Conservation (phyloP, 2,888 invertebrate species). For the Drosophila paramelanica region DNA sequence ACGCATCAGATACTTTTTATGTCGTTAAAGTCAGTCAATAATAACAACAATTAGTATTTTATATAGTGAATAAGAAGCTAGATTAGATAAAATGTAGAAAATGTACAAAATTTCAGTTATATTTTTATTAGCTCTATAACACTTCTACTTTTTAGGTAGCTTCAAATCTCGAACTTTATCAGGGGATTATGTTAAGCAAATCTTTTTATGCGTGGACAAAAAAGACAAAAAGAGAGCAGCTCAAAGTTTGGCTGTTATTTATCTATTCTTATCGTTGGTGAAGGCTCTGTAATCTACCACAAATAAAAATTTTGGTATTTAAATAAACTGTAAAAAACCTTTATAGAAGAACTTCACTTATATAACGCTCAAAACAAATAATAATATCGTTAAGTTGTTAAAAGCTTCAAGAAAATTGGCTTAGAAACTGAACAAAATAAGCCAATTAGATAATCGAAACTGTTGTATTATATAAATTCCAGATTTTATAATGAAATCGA, state of each 20-base stretch:
- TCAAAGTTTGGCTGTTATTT: slow-evolving; percentile 1
- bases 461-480: too few relatives aligned
- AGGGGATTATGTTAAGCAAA: background rate
- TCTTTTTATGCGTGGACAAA: background rate
- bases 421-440: too few relatives aligned
- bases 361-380: too few relatives aligned
- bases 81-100: background rate
- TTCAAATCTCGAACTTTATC: slow-evolving; percentile 11
- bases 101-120: too few relatives aligned
- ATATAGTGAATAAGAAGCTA: background rate
- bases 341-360: too few relatives aligned
- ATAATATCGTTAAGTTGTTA: too few relatives aligned
- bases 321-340: background rate
- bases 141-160: background rate
- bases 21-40: background rate
- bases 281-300: background rate
- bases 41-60: background rate
- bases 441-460: too few relatives aligned
- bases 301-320: background rate
- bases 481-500: too few relatives aligned
- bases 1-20: background rate
- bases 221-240: background rate
- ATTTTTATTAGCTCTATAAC: background rate
- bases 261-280: slow-evolving; percentile 23
- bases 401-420: too few relatives aligned